These are phyloP conservation scores for Sebastes nivosus DNA, from an alignment of 2,797 vertebrate genomes.

Conservation along the genomic window DNA sequence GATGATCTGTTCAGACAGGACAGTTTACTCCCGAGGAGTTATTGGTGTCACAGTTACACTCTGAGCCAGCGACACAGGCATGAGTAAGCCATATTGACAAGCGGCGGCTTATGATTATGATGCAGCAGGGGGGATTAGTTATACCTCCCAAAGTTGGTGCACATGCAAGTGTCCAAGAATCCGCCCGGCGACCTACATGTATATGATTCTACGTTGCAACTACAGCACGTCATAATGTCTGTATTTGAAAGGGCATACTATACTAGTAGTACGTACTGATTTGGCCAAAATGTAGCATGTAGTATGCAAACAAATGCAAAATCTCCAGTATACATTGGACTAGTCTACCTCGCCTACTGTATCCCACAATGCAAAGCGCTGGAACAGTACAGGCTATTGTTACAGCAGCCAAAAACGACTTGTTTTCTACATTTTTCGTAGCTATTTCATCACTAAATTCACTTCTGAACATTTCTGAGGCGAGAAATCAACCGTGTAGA, in stretches of 20 bases:
- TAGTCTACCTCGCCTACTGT: too few relatives aligned
- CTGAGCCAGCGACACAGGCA: slow-evolving; percentile 16
- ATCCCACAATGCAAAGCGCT: too few relatives aligned
- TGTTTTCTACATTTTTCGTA: too few relatives aligned
- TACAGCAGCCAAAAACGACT: too few relatives aligned
- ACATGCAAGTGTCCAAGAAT: slow-evolving; percentile 19
- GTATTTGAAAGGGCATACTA: accelerated
- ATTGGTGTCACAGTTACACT: slow-evolving; percentile 30
- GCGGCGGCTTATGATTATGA: slow-evolving; percentile 26
- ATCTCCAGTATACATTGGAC: too few relatives aligned
- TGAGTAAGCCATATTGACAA: slow-evolving; percentile 49
- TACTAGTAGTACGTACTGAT: too few relatives aligned
- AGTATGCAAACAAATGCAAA: too few relatives aligned
- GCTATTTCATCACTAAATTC: too few relatives aligned
- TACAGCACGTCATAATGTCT: not conserved
- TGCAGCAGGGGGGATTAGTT: slow-evolving; percentile 20
- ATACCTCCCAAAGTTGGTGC: slow-evolving; percentile 3
- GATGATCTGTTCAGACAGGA: slow-evolving; percentile 32
- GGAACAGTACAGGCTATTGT: accelerated
- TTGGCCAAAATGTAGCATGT: too few relatives aligned
- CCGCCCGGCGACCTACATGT: not conserved
- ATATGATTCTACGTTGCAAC: not conserved
- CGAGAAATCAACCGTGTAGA: too few relatives aligned
- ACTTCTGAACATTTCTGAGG: too few relatives aligned
- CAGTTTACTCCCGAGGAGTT: slow-evolving; percentile 12